Evolutionary conservation across 2,888 invertebrate genomes (phyloP).

Genomic region (Cosmia pyralina): DNA sequence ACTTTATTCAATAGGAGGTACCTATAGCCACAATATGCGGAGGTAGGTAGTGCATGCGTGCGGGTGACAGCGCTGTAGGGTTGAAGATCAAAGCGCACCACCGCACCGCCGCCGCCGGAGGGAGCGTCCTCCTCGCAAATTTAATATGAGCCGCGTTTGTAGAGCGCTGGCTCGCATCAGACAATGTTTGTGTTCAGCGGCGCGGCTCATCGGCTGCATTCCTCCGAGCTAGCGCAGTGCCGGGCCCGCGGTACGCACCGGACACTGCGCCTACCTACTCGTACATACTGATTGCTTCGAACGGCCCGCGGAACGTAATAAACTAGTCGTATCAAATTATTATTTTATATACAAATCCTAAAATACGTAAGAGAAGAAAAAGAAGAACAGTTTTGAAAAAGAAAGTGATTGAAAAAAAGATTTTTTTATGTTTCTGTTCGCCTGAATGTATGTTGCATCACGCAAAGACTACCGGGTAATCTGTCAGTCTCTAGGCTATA

Average conservation of each 20-base stretch:
- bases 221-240: not conserved
- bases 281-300: not conserved
- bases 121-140: slow-evolving; percentile 42
- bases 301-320: not conserved
- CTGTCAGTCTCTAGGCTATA: no score
- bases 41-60: slow-evolving; percentile 27
- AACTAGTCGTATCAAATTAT: not conserved
- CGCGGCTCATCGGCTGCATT: slow-evolving; percentile 34
- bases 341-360: not conserved
- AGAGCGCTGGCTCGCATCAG: slow-evolving; percentile 37
- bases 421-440: no score
- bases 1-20: slow-evolving; percentile 12
- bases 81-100: slow-evolving; percentile 61
- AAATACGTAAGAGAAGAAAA: not conserved
- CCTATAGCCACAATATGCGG: not conserved
- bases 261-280: not conserved
- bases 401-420: no score
- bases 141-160: slow-evolving; percentile 44
- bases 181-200: slow-evolving; percentile 59
- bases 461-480: no score
- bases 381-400: no score
- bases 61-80: slow-evolving; percentile 39
- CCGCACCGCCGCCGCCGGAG: slow-evolving; percentile 45
- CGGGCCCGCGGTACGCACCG: not conserved
- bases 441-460: no score